Base-by-base conservation (phyloP, 2,113 vertebrate species). In the Oryzias curvinotus region DNA sequence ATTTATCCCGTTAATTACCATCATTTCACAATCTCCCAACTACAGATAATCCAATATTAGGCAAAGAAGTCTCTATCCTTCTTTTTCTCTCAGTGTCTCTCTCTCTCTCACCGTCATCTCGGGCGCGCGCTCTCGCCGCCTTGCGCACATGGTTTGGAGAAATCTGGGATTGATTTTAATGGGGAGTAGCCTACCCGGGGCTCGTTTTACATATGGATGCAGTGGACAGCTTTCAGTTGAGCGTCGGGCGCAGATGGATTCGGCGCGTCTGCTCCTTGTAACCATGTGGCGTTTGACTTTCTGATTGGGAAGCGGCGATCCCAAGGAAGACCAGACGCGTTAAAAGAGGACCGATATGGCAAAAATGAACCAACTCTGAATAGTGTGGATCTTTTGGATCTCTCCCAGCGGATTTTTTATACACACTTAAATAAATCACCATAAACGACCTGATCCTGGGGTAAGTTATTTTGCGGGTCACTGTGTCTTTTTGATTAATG, bases 131-230 rank as follows among this genome's bases (percentile, higher is more conserved):
- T 73, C 63, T 61, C 25, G 23, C 52, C 43, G 51, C 21, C 46
- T 65, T 53, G 5, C 75, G 19, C 80, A 53, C 81, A 66, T 52
- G 71, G 66, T 68, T 75, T 65, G 72, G 57, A n/a, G 41, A 84
- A 88, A 86, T 91, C 86, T 91, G 90, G 88, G 88, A 82, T 87
- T 90, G 88, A 91, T 91, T 91, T 81, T 73, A 85, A 84, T 68
- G 79, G 89, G 90, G 90, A 90, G 89, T 90, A 78, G 77, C 87
- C 85, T 65, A 67, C 65, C 67, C 68, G 54, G 73, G 65, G 74
- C 78, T 85, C 67, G 77, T 87, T 82, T 82, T 85, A 84, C 88
- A 87, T 74, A 85, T 90, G 85, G 88, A 87, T 74, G 82, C 75
- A 68, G 71, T 59, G 81, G 82, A 78, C 54, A 51, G 25, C 51